A percentile compares a stretch with the other conserved stretches of the same genome.
These are phyloP conservation scores for Torymus tubicola DNA, from an alignment of 2,888 invertebrate species.

Conservation along the genomic window DNA sequence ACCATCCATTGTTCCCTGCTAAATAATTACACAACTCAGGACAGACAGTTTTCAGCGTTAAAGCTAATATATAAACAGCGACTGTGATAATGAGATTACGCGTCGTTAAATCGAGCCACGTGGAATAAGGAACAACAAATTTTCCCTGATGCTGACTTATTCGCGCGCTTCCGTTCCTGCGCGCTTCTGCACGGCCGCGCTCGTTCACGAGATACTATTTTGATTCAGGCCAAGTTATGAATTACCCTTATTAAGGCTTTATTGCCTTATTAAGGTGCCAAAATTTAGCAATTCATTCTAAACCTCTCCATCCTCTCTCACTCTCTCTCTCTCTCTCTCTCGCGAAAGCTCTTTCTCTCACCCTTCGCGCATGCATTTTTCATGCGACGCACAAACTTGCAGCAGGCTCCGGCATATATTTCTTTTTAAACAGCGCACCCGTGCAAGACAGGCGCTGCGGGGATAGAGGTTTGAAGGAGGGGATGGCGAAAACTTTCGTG, in stretches of 20 bases:
- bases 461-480: neutral
- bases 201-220: slow-evolving; percentile 6
- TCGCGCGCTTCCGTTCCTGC: neutral
- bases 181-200: too few relatives aligned
- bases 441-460: neutral
- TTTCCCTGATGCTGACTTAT: slow-evolving; percentile 8
- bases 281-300: slow-evolving; percentile 39
- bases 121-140: neutral
- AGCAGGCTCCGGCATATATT: slow-evolving; percentile 25
- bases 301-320: slow-evolving; percentile 6
- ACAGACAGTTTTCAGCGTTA: too few relatives aligned
- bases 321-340: neutral
- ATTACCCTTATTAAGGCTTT: slow-evolving; percentile 38
- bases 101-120: neutral
- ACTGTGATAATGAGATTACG: too few relatives aligned
- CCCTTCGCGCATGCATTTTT: slow-evolving; percentile 24
- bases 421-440: slow-evolving; percentile 12
- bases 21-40: too few relatives aligned
- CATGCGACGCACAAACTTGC: slow-evolving; percentile 18
- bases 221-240: slow-evolving; percentile 11
- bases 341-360: neutral
- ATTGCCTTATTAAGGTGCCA: slow-evolving; percentile 40
- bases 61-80: too few relatives aligned
- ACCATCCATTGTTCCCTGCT: too few relatives aligned
- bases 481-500: slow-evolving; percentile 19